Evolutionary conservation across 2,888 invertebrate species (phyloP), one percentile per base, ranked within the genome.

Genomic region (Abscondita cerata): DNA sequence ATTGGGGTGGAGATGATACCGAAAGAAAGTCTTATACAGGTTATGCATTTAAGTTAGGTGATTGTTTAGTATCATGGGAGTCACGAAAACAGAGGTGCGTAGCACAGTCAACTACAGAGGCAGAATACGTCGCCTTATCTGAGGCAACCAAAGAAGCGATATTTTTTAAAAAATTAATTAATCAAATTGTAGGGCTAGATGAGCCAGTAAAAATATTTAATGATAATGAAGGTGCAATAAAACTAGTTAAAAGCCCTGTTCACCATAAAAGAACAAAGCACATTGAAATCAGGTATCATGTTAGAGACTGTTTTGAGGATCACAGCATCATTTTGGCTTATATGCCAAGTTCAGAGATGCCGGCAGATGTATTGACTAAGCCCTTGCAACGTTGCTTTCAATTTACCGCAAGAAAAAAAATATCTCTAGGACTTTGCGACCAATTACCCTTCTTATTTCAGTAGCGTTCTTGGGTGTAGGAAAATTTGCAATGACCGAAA

Each of bases 211-310:
- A 40, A 20, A 13, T 59, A 19, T 53, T 53, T 54, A 59, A 53
- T 19, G 59, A 59, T 15, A 59, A 59, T 44, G 44, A 53, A 46
- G 41, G 59, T 19, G 53, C 59, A 38, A 31, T 54, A n/a, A 59
- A 53, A 33, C n/a, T 54, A 6, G 25, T 41, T 19, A 13, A 5
- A 11, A 58, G 41, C 38, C 41, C 41, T 13, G 31, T 40, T 1
- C 15, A 38, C 25, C 20, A 52, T 44, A 58, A 47, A 16, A 50
- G 48, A 38, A 33, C 40, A 2, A 58, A 58, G 25, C 51, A 41
- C 20, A 58, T 58, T 12, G n/a, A n/a, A n/a, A n/a, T n/a, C n/a
- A n/a, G n/a, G n/a, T n/a, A n/a, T n/a, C n/a, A 40, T 5, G 40
- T 40, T 8, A 4, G 40, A 12, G 13, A 51, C 38, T 52, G 12